Conservation (phyloP, 2,113 vertebrate species). For the Syngnathus scovelli region DNA sequence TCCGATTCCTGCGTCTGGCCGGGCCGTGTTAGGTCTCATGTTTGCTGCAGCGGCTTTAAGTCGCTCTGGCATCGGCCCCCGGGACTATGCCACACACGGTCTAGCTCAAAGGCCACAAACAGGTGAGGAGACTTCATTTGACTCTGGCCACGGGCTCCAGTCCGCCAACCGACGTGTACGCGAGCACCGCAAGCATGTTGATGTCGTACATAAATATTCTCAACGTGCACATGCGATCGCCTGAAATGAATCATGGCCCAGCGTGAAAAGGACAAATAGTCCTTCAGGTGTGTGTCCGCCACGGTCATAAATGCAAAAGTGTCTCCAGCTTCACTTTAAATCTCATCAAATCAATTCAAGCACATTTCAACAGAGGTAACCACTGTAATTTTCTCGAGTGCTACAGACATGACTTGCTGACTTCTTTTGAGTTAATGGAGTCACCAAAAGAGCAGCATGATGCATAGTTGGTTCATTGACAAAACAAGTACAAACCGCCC, state of each 20-base stretch:
- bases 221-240: conserved; percentile 35
- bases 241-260: conserved; percentile 50
- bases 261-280: conserved; percentile 44
- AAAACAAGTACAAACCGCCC: not conserved
- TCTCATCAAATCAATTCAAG: conserved; percentile 27
- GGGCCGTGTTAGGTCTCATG: conserved; percentile 47
- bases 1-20: conserved; percentile 32
- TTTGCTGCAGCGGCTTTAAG: conserved; percentile 54
- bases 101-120: conserved; percentile 61
- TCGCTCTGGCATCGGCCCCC: conserved; percentile 52
- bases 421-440: too few relatives aligned
- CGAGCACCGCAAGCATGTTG: not conserved
- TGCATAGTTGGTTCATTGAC: too few relatives aligned
- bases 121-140: conserved; percentile 69
- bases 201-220: conserved; percentile 2
- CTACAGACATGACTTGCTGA: too few relatives aligned
- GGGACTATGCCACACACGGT: conserved; percentile 59
- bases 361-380: not conserved
- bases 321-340: conserved; percentile 30
- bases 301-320: conserved; percentile 36
- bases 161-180: conserved; percentile 37
- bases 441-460: too few relatives aligned
- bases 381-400: too few relatives aligned
- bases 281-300: conserved; percentile 38
- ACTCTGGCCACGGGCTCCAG: conserved; percentile 49